phyloP scores from a whole-genome alignment of 92 coral and sea anemone species.

The Umimayanthus chanpuru region DNA sequence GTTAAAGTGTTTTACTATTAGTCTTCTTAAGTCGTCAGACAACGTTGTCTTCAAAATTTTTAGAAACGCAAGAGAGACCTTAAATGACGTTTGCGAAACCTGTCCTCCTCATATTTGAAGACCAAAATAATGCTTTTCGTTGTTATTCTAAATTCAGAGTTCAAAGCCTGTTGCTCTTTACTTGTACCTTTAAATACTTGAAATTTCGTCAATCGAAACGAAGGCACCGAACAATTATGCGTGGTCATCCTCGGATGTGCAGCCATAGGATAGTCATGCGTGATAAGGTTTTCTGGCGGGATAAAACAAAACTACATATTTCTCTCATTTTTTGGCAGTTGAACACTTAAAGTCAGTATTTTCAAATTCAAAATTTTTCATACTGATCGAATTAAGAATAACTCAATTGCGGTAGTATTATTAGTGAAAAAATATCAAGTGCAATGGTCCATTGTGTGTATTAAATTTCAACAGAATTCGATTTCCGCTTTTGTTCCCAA shows the following conservation, averaged over 20 bases:
- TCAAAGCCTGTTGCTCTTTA: neutral
- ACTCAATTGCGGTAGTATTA: neutral
- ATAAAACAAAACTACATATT: no score
- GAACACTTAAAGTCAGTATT: neutral
- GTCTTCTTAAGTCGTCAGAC: neutral
- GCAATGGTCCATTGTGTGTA: neutral
- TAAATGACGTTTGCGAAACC: neutral
- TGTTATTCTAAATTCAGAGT: neutral
- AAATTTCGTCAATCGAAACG: no score
- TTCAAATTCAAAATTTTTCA: neutral
- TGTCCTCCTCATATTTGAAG: neutral
- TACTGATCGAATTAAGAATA: neutral
- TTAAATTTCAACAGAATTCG: neutral
- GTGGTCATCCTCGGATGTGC: neutral
- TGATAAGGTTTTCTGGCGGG: neutral
- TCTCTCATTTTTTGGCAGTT: neutral
- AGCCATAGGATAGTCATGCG: neutral
- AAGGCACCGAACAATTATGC: neutral
- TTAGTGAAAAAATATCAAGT: neutral
- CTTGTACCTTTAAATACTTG: neutral
- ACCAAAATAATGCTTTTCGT: neutral
- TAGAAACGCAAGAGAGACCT: neutral
- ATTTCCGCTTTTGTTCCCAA: neutral
- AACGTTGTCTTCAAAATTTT: neutral
- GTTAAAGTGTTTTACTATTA: neutral